Evolutionary conservation across 1,140 invertebrate genomes (phyloP).

Genomic region (Battus philenor): DNA sequence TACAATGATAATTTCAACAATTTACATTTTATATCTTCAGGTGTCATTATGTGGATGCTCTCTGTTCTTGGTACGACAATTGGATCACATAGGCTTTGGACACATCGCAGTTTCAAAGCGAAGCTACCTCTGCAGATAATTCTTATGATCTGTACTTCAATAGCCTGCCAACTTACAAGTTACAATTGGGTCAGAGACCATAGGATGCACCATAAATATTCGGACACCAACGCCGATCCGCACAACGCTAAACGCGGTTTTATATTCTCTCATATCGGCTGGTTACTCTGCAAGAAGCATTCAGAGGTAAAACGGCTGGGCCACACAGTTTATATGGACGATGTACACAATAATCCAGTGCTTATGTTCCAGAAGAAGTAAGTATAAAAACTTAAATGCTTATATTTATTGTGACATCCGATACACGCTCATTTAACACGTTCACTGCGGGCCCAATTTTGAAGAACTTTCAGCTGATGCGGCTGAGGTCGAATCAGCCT

Average conservation of each 20-base stretch:
- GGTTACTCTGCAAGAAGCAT: conserved; percentile 85
- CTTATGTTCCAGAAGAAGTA: conserved; percentile 82
- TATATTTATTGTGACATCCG: too few relatives aligned
- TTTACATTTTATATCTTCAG: not conserved
- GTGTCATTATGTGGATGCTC: not conserved
- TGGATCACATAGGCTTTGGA: too few relatives aligned
- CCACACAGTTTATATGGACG: conserved; percentile 80
- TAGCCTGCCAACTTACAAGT: conserved; percentile 72
- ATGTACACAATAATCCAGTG: conserved; percentile 82
- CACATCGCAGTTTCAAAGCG: too few relatives aligned
- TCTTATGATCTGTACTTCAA: conserved; percentile 82
- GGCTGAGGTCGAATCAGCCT: too few relatives aligned
- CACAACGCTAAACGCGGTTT: conserved; percentile 86
- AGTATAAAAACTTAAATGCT: too few relatives aligned
- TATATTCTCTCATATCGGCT: conserved; percentile 88
- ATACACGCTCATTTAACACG: too few relatives aligned
- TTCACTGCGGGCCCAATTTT: too few relatives aligned
- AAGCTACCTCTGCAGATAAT: conserved; percentile 83
- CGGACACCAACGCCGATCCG: conserved; percentile 85
- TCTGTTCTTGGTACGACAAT: not conserved
- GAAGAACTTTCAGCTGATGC: too few relatives aligned
- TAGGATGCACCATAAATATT: conserved; percentile 17
- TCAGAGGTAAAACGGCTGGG: conserved; percentile 81
- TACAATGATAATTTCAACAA: too few relatives aligned
- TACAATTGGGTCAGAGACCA: conserved; percentile 9